Evolutionary conservation across 2,888 invertebrate genomes (phyloP).

Genomic region (Diaphora mendica): DNA sequence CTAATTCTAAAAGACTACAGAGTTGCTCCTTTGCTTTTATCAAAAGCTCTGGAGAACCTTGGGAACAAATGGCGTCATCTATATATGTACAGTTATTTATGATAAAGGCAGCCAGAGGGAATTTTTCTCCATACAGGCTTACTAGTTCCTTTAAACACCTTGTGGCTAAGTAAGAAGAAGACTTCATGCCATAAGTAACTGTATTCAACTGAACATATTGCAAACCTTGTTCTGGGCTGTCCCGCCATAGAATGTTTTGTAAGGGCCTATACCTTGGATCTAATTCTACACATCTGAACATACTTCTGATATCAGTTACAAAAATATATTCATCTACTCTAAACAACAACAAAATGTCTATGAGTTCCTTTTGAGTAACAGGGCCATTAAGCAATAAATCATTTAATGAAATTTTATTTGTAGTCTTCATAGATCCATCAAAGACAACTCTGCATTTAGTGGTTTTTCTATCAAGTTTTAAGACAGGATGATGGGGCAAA

Average conservation of each 20-base stretch:
- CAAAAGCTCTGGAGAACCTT: background rate
- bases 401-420: background rate
- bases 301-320: conserved; percentile 1
- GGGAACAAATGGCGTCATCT: conserved; percentile 1
- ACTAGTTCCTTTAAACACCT: background rate
- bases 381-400: conserved; percentile 3
- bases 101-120: background rate
- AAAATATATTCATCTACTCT: background rate
- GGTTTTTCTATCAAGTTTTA: conserved; percentile 1
- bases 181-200: conserved; percentile 9
- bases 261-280: background rate
- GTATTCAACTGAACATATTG: conserved; percentile 7
- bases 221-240: background rate
- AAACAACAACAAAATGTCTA: background rate
- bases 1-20: background rate
- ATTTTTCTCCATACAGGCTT: background rate
- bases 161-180: conserved; percentile 5
- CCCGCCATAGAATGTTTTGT: conserved; percentile 10
- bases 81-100: conserved; percentile 4
- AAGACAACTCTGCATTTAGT: background rate
- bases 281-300: background rate
- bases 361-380: background rate
- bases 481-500: background rate
- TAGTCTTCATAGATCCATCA: background rate
- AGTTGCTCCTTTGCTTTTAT: background rate